These are phyloP conservation scores for Scaptomyza cyrtandrae DNA, from an alignment of 2,888 invertebrate genomes.

Conservation along the genomic window DNA sequence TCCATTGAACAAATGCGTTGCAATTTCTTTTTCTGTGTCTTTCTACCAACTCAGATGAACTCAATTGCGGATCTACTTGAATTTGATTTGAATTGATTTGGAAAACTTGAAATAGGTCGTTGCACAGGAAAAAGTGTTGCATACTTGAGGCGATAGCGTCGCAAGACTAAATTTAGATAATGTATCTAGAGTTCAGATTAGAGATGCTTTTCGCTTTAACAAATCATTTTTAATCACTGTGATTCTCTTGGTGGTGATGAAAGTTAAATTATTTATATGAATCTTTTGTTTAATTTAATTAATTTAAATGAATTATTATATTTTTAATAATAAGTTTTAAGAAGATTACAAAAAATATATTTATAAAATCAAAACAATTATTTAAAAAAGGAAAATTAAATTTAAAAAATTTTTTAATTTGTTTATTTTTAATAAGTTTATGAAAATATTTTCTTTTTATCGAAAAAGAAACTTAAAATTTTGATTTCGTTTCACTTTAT, in stretches of 20 bases:
- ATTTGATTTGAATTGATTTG: constrained; percentile 53
- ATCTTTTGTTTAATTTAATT: too few species aligned
- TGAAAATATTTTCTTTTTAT: too few species aligned
- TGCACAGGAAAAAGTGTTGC: constrained; percentile 40
- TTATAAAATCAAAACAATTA: too few species aligned
- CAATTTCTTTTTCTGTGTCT: constrained; percentile 20
- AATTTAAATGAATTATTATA: too few species aligned
- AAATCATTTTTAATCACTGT: neutral
- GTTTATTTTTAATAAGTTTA: too few species aligned
- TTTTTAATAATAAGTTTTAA: too few species aligned
- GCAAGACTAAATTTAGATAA: constrained; percentile 40
- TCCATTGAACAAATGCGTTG: constrained; percentile 51
- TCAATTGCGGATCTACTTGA: constrained; percentile 28
- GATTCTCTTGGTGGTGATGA: neutral
- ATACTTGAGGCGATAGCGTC: constrained; percentile 29
- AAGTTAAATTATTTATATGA: too few species aligned
- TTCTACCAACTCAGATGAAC: neutral
- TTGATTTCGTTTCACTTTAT: neutral
- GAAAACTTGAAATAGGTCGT: constrained; percentile 51
- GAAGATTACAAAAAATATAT: too few species aligned
- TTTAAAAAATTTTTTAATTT: too few species aligned
- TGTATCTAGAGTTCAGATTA: neutral
- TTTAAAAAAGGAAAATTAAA: too few species aligned
- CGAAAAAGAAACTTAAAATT: neutral
- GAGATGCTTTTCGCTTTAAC: neutral